Percentiles rank a stretch among this genome's conserved stretches.
phyloP scores from a whole-genome alignment of 2,888 invertebrate genomes.

The Anoplius nigerrimus region DNA sequence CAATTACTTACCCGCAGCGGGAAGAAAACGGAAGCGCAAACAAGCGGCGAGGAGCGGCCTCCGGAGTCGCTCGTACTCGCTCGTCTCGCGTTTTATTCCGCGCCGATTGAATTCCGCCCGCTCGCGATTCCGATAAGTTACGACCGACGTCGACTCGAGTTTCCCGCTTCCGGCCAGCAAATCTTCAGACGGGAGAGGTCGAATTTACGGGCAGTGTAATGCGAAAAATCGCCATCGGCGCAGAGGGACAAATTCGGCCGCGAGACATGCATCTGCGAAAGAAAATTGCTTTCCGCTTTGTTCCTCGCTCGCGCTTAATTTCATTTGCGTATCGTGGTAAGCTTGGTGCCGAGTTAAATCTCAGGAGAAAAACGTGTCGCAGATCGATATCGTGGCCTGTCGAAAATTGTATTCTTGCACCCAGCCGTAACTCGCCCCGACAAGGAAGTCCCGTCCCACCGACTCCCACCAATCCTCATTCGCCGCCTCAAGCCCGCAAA shows the following conservation, averaged over 20 bases:
- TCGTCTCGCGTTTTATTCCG: constrained; percentile 30
- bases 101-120: constrained; percentile 40
- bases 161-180: constrained; percentile 37
- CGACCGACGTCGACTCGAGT: constrained; percentile 18
- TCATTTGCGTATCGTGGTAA: too few relatives aligned
- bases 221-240: constrained; percentile 45
- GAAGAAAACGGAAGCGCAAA: background rate
- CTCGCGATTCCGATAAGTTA: constrained; percentile 46
- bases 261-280: constrained; percentile 39
- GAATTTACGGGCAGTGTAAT: constrained; percentile 53
- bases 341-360: too few relatives aligned
- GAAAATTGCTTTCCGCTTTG: constrained; percentile 32
- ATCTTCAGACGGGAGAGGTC: constrained; percentile 34
- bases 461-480: constrained; percentile 22
- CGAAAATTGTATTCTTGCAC: constrained; percentile 32
- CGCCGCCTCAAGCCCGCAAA: background rate
- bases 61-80: background rate
- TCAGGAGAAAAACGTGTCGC: constrained; percentile 7
- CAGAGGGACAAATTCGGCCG: constrained; percentile 55
- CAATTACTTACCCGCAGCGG: background rate
- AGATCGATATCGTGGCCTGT: constrained; percentile 19
- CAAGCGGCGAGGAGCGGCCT: background rate
- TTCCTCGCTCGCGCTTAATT: background rate
- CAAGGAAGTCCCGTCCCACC: constrained; percentile 10
- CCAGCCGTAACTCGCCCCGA: constrained; percentile 25